Evolutionary conservation across 1,140 invertebrate genomes (phyloP).

Genomic region (Drosophila busckii): DNA sequence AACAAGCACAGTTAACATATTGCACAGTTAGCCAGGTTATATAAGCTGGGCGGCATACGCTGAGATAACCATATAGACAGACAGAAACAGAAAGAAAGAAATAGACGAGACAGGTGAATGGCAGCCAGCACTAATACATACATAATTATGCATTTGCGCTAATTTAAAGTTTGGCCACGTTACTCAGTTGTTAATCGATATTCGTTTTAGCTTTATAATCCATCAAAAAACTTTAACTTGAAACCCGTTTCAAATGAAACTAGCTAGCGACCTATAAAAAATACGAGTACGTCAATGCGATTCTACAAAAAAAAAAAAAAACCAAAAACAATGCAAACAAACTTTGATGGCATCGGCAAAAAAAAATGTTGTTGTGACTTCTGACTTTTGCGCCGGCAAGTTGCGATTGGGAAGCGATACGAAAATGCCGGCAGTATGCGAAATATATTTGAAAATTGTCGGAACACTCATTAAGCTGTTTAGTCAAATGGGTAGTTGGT

Average conservation of each 20-base stretch:
- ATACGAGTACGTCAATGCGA: constrained; percentile 17
- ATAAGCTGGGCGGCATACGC: constrained; percentile 20
- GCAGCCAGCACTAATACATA: neutral
- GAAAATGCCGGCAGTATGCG: constrained; percentile 24
- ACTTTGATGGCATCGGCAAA: constrained; percentile 12
- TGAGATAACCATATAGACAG: constrained; percentile 13
- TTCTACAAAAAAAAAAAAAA: constrained; percentile 8
- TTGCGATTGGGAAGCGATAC: constrained; percentile 1
- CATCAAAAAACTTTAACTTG: constrained; percentile 37
- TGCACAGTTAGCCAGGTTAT: constrained; percentile 46
- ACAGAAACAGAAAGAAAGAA: neutral
- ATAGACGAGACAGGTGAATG: constrained; percentile 14
- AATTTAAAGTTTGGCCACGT: neutral
- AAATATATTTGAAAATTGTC: constrained; percentile 21
- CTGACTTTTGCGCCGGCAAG: constrained; percentile 47
- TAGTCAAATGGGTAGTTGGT: no score
- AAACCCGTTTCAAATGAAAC: constrained; percentile 52
- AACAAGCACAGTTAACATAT: constrained; percentile 43
- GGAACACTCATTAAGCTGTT: neutral
- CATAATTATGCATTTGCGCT: constrained; percentile 1
- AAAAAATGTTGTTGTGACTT: constrained; percentile 35
- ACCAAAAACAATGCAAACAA: no score
- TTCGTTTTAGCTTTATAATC: constrained; percentile 36
- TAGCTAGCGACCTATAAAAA: constrained; percentile 58
- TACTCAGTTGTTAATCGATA: constrained; percentile 2